These are phyloP conservation scores for Blastobasis adustella DNA, from an alignment of 2,888 invertebrate species.

Conservation along the genomic window DNA sequence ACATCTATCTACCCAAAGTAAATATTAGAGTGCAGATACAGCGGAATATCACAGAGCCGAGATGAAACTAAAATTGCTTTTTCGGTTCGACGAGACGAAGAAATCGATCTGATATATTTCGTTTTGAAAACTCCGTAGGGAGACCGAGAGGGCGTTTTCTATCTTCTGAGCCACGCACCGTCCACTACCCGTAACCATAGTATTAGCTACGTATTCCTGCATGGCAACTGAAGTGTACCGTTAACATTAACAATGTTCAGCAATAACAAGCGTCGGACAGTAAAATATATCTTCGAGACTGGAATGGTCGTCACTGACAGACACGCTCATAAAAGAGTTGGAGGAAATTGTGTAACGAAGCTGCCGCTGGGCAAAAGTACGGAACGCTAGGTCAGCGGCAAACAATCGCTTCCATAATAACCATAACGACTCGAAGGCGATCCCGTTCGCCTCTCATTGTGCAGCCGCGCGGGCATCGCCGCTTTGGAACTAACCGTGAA, in stretches of 20 bases:
- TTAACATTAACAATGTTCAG: conserved; percentile 1
- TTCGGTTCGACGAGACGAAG: conserved; percentile 13
- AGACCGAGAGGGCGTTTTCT: conserved; percentile 17
- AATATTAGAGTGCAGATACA: too few species aligned
- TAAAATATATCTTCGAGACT: conserved; percentile 10
- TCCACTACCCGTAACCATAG: conserved; percentile 4
- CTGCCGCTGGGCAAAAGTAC: conserved; percentile 14
- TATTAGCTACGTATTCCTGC: background rate
- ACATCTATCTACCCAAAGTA: too few species aligned
- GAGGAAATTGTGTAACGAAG: conserved; percentile 45
- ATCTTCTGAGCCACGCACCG: conserved; percentile 11
- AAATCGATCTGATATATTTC: conserved; percentile 32
- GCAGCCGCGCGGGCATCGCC: conserved; percentile 1
- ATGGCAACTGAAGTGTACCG: background rate
- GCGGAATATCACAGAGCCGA: background rate
- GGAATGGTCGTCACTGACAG: conserved; percentile 10
- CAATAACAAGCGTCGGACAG: conserved; percentile 2
- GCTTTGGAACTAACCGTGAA: conserved; percentile 4
- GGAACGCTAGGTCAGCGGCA: conserved; percentile 17
- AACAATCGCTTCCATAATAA: conserved; percentile 58
- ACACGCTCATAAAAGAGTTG: conserved; percentile 14
- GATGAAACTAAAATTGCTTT: conserved; percentile 9
- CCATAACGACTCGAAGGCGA: conserved; percentile 50
- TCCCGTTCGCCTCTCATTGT: conserved; percentile 55
- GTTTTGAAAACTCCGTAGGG: conserved; percentile 24